Evolutionary conservation across 2,888 invertebrate genomes (phyloP), one percentile per base, ranked within the genome.

Genomic region (Plemyria rubiginata): DNA sequence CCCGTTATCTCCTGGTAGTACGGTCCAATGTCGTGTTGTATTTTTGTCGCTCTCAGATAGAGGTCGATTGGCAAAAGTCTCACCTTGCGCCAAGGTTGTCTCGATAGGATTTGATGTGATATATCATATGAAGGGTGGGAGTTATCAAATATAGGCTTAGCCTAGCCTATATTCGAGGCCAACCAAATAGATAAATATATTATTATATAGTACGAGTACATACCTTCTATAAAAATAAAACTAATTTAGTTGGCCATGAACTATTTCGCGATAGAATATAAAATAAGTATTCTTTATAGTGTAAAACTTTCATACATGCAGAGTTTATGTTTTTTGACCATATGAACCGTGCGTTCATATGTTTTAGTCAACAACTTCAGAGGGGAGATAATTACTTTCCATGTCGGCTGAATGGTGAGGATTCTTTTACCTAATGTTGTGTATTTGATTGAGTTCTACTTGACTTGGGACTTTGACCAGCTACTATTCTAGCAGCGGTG

Each of bases 51-150:
- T 72, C 70, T 73, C 67, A 65, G 58, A 66, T 65, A 45, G 66
- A 70, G 70, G 70, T 70, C 56, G 53, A 70, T 60, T 64, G 66
- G 71, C 65, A 73, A 70, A 72, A 13, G 50, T 67, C 65, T 62
- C 63, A 68, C 62, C 72, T 65, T 65, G 58, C 61, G 57, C 58
- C 67, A 68, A 66, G 73, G 70, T 68, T 71, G 66, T 67, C 63
- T 63, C 62, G 52, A 57, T 62, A 66, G 60, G 54, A 57, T 66
- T 59, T 52, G 56, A 61, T 60, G 54, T 22, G 41, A 41, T 49
- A 51, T 55, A 36, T 48, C 13, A 40, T 32, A 46, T 5, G 40
- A 15, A 22, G 15, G n/a, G 53, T 9, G n/a, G 22, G 50, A 29
- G 45, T 38, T 36, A 49, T 49, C 52, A 57, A 52, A 53, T 36